Evolutionary conservation across 2,888 invertebrate species (phyloP).

Genomic region (Drosophila emarginata): DNA sequence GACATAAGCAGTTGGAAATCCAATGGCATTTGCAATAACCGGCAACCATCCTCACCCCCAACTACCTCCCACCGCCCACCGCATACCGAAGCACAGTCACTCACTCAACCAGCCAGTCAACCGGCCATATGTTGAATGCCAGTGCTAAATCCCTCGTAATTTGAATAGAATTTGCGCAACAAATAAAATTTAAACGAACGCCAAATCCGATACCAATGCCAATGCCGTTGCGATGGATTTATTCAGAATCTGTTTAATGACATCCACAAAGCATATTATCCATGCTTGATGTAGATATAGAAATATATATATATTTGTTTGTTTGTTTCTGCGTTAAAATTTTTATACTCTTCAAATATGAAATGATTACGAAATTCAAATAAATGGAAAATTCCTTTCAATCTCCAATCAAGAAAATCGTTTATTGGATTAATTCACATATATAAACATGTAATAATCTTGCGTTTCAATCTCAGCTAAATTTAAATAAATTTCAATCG

Average conservation of each 20-base stretch:
- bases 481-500: too few species aligned
- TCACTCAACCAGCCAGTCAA: slow-evolving; percentile 17
- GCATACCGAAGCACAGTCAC: neutral
- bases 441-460: neutral
- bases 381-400: neutral
- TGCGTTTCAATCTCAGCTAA: too few species aligned
- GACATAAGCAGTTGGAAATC: slow-evolving; percentile 69
- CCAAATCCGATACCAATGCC: slow-evolving; percentile 1
- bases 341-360: neutral
- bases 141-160: slow-evolving; percentile 64
- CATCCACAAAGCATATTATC: slow-evolving; percentile 17
- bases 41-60: neutral
- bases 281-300: neutral
- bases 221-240: slow-evolving; percentile 34
- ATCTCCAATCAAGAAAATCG: neutral
- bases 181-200: slow-evolving; percentile 61
- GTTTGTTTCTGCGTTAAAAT: neutral
- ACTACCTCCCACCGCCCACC: too few species aligned
- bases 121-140: slow-evolving; percentile 71
- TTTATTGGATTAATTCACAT: neutral
- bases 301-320: neutral
- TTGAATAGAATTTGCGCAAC: slow-evolving; percentile 71
- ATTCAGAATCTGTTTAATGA: slow-evolving; percentile 57
- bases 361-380: neutral
- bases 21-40: slow-evolving; percentile 44